phyloP scores from a whole-genome alignment of 1,140 invertebrate genomes.

The Homarus americanus region DNA sequence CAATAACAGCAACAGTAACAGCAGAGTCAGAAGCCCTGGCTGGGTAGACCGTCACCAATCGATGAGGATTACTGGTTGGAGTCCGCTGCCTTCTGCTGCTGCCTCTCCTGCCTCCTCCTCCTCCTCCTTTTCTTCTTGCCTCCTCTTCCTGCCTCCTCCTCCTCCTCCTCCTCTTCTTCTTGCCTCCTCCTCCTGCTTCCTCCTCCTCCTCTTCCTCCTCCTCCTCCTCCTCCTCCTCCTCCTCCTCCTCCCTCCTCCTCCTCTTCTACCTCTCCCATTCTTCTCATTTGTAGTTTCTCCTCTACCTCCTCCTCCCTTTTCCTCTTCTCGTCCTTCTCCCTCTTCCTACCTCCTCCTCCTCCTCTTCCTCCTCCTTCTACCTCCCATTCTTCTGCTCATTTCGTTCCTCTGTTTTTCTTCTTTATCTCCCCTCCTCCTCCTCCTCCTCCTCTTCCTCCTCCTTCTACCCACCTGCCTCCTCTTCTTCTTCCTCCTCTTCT shows the following conservation, averaged over 20 bases:
- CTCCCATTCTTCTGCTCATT: no score
- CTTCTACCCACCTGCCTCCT: no score
- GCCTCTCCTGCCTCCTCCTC: background rate
- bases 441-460: no score
- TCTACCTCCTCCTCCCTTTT: background rate
- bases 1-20: no score
- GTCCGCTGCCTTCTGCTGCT: background rate
- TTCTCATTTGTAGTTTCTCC: background rate
- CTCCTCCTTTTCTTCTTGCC: background rate
- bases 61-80: background rate
- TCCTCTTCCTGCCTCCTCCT: background rate
- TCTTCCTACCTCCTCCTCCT: background rate
- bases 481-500: no score
- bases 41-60: background rate
- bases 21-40: background rate
- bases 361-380: background rate
- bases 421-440: no score
- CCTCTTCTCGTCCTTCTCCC: background rate
- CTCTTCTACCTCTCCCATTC: background rate
- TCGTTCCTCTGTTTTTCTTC: no score
- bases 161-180: background rate
- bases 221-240: background rate
- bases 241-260: background rate
- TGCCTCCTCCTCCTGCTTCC: no score
- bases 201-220: background rate